These are phyloP conservation scores for Tipula helvola DNA, from an alignment of 2,888 invertebrate species.

Conservation along the genomic window DNA sequence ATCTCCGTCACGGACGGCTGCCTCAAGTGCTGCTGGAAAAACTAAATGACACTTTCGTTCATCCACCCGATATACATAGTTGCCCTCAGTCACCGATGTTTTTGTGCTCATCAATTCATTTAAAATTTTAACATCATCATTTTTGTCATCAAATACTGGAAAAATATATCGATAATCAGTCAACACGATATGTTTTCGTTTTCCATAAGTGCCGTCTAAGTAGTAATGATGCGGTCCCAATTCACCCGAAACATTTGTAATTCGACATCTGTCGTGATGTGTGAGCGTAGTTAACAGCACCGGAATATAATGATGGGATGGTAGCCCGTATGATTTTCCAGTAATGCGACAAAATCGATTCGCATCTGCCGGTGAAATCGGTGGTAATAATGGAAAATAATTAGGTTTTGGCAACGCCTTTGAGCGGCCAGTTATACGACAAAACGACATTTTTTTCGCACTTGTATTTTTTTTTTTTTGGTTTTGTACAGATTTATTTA, in stretches of 20 bases:
- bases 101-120: conserved; percentile 48
- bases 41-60: conserved; percentile 63
- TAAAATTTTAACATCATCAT: conserved; percentile 50
- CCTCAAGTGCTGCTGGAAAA: conserved; percentile 58
- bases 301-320: conserved; percentile 67
- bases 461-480: not conserved
- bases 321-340: conserved; percentile 60
- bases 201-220: conserved; percentile 49
- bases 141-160: conserved; percentile 55
- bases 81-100: conserved; percentile 41
- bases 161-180: conserved; percentile 64
- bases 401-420: conserved; percentile 69
- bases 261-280: conserved; percentile 40
- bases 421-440: conserved; percentile 70
- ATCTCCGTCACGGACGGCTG: conserved; percentile 64
- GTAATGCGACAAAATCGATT: conserved; percentile 67
- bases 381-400: conserved; percentile 67
- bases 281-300: conserved; percentile 44
- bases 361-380: conserved; percentile 72
- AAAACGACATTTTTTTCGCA: conserved; percentile 48
- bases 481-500: not conserved
- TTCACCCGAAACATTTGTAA: conserved; percentile 50
- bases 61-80: conserved; percentile 62
- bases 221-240: conserved; percentile 48
- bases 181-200: conserved; percentile 50